Base-by-base conservation (phyloP, 2,113 vertebrate genomes). In the Hyla sarda region DNA sequence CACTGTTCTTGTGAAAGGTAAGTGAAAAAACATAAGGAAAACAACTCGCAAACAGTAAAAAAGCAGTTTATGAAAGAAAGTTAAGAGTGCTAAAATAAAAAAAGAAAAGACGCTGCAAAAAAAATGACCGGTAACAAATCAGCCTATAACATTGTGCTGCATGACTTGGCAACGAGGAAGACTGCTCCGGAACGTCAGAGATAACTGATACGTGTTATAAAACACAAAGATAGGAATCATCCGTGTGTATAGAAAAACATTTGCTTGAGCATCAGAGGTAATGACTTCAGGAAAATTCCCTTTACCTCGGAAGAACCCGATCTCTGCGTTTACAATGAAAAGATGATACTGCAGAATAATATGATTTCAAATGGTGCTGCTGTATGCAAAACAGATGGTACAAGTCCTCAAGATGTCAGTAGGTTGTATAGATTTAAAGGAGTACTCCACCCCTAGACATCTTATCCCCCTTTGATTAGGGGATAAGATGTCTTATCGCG, bases 231-330 rank as follows among this genome's bases (percentile, higher is more conserved):
- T 69, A 30, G 41, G 60, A 78, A 86, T 79, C 60, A 45, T 45
- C 62, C 56, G 71, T 86, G 76, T 54, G 47, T 72, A 71, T 58
- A 45, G 72, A 71, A 80, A 86, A 78, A 86, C 62, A 86, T 71
- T 72, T 79, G 60, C 23, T 4, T 58, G 48, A 56, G 75, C n/a
- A 41, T 56, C 12, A 79, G 34, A 79, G 75, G 48, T 56, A 69
- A 79, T 79, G 56, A 76, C 37, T 60, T 9, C 1, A 28, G 72
- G 19, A 76, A 65, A 37, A 8, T 45, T 67, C 62, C 50, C 52
- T 71, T 72, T 58, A 86, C 75, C 76, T 86, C 79, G 47, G 3
- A 71, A 80, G 21, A 85, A 86, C 60, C 62, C 32, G 54, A 71
- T 48, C 82, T 58, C 23, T 45, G 21, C 17, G 11, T 37, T 72